Evolutionary conservation across 2,113 vertebrate genomes (phyloP).

Genomic region (Protomyctophum bolini): DNA sequence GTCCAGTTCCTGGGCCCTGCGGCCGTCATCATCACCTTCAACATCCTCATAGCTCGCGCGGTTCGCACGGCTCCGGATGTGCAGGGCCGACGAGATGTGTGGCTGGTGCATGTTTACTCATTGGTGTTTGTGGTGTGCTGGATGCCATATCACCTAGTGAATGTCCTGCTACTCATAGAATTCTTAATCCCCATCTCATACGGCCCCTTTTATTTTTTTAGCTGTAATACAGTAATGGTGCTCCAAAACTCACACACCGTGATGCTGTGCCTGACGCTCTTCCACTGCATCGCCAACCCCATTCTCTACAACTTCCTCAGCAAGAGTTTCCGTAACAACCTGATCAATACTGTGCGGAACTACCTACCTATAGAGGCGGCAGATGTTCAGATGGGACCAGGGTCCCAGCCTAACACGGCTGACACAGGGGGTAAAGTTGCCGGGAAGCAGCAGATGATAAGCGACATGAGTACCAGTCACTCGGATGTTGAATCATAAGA

Average conservation of each 20-base stretch:
- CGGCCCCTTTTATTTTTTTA: constrained; percentile 54
- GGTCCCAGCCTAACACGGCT: constrained; percentile 22
- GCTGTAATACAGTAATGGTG: constrained; percentile 79
- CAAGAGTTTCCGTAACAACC: constrained; percentile 84
- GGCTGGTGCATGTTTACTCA: constrained; percentile 87
- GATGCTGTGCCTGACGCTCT: constrained; percentile 84
- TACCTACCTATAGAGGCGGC: constrained; percentile 75
- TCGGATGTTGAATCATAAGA: constrained; percentile 83
- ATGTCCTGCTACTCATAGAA: constrained; percentile 79
- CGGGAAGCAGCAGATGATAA: constrained; percentile 60
- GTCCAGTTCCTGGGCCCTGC: constrained; percentile 87
- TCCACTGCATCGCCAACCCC: constrained; percentile 92
- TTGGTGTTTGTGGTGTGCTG: constrained; percentile 86
- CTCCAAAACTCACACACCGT: constrained; percentile 88
- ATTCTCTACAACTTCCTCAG: constrained; percentile 96
- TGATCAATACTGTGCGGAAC: constrained; percentile 81
- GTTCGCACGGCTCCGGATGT: constrained; percentile 68
- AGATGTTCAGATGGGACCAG: neutral
- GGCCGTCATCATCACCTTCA: constrained; percentile 82
- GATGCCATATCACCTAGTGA: constrained; percentile 86
- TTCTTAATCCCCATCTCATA: constrained; percentile 48
- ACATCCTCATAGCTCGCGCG: constrained; percentile 80
- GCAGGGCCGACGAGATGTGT: constrained; percentile 76
- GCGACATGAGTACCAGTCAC: constrained; percentile 86
- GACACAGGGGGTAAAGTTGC: constrained; percentile 14